A percentile compares a stretch with the other conserved stretches of the same genome.
These are phyloP conservation scores for Laticauda colubrina DNA, from an alignment of 2,113 vertebrate species.

Conservation along the genomic window DNA sequence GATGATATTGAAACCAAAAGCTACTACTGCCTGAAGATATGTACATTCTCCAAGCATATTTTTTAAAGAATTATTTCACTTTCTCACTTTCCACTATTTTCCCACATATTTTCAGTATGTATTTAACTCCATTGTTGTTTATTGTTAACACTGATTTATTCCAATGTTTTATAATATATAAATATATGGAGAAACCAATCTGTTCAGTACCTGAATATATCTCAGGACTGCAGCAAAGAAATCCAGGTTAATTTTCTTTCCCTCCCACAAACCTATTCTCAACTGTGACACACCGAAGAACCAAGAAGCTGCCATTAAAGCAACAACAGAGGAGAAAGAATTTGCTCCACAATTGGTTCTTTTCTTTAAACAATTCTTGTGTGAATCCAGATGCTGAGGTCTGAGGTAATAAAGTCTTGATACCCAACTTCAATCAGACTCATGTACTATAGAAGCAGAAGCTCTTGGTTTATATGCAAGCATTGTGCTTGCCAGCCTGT, in stretches of 20 bases:
- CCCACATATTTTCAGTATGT: constrained; percentile 1
- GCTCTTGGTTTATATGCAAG: neutral
- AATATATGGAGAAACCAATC: neutral
- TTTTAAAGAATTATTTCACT: neutral
- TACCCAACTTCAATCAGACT: neutral
- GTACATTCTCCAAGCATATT: constrained; percentile 12
- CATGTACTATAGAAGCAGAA: neutral
- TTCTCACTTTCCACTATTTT: constrained; percentile 1
- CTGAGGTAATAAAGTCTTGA: neutral
- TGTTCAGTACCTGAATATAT: neutral
- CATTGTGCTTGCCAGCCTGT: neutral
- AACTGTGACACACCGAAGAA: neutral
- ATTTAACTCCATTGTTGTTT: neutral
- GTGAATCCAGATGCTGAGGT: neutral
- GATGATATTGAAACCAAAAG: constrained; percentile 10
- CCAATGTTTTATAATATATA: neutral
- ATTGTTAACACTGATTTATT: constrained; percentile 12
- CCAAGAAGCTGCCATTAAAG: neutral
- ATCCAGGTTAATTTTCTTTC: neutral
- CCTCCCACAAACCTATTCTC: neutral
- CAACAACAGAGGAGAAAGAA: neutral
- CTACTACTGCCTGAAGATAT: neutral
- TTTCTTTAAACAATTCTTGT: neutral
- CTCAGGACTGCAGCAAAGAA: neutral
- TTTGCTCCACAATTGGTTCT: neutral